Percentiles rank a stretch among this genome's conserved stretches.
phyloP scores from a whole-genome alignment of 2,113 vertebrate species.

The Acanthochromis polyacanthus region DNA sequence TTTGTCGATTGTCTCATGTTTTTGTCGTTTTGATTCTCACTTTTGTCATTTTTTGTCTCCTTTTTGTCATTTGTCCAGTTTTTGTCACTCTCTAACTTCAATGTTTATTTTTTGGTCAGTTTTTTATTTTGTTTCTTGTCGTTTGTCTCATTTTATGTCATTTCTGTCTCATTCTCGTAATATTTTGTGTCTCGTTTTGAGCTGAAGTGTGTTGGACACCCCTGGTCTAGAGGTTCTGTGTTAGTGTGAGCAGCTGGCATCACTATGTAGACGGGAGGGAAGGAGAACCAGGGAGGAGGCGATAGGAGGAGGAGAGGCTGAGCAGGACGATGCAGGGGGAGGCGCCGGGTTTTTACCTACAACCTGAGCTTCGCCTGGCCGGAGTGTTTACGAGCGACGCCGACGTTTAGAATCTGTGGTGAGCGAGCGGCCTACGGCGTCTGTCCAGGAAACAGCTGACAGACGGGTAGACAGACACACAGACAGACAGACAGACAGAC shows the following conservation, averaged over 20 bases:
- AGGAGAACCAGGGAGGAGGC: conserved; percentile 39
- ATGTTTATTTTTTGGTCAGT: no score
- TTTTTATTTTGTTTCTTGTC: no score
- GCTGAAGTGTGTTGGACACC: no score
- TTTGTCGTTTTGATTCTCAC: no score
- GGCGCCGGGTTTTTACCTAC: conserved; percentile 76
- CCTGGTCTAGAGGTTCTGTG: background rate
- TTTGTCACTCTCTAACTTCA: no score
- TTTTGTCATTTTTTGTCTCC: no score
- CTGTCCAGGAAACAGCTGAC: conserved; percentile 84
- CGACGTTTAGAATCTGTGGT: conserved; percentile 69
- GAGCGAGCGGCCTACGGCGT: conserved; percentile 78
- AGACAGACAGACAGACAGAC: conserved; percentile 87
- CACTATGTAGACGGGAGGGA: conserved; percentile 6
- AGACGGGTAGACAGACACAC: conserved; percentile 87
- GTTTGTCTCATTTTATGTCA: no score
- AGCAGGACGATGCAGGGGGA: conserved; percentile 54
- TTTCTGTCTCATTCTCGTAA: no score
- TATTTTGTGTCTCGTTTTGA: no score
- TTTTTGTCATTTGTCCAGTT: no score
- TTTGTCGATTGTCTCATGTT: no score
- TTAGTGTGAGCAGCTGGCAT: conserved; percentile 33
- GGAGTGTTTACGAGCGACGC: conserved; percentile 72
- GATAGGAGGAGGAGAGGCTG: conserved; percentile 28
- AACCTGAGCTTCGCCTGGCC: conserved; percentile 76